These are phyloP conservation scores for Enchytraeus crypticus DNA, from an alignment of 2,888 invertebrate species.

Conservation along the genomic window DNA sequence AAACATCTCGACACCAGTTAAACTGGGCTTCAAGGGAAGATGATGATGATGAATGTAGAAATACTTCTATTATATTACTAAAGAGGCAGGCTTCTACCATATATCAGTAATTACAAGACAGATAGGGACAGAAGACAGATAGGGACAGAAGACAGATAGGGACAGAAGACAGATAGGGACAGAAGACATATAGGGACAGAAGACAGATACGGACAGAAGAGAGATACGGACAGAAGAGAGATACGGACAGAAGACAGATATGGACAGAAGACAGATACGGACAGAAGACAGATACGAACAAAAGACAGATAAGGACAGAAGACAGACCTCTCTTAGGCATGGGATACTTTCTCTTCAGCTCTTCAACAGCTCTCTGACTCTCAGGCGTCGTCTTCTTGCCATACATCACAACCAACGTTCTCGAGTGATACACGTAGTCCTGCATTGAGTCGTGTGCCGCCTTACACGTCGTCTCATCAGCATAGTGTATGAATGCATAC, in stretches of 20 bases:
- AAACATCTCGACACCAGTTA: no score
- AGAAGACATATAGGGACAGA: no score
- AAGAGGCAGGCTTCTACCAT: no score
- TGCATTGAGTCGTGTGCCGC: constrained; percentile 10
- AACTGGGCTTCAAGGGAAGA: no score
- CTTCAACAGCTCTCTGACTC: neutral
- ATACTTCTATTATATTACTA: no score
- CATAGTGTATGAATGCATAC: constrained; percentile 6
- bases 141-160: no score
- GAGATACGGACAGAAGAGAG: no score
- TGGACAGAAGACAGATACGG: neutral
- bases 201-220: no score
- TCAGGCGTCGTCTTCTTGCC: constrained; percentile 3
- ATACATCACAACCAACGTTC: constrained; percentile 8
- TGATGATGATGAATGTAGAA: no score
- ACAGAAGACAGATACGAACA: neutral
- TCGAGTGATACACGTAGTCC: constrained; percentile 4
- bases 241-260: neutral
- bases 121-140: no score
- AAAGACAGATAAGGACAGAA: neutral
- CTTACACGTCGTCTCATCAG: neutral
- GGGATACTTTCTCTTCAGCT: neutral
- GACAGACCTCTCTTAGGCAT: neutral
- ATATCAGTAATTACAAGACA: no score
- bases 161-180: no score